Base-by-base conservation (phyloP, 2,797 vertebrate genomes). In the Siniperca obscura region DNA sequence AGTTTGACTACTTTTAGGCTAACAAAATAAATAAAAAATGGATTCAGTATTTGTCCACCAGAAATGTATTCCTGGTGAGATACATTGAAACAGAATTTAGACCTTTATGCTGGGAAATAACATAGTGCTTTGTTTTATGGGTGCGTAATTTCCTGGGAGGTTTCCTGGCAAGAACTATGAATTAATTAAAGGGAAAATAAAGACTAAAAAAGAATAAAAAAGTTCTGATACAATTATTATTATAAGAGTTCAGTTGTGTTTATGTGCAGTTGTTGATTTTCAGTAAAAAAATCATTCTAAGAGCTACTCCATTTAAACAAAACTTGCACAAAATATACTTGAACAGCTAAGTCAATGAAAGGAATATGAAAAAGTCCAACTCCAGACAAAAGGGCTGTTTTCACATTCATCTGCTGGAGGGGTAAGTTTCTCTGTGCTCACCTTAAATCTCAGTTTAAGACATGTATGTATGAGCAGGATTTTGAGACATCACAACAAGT, bases 21-120 rank as follows among this genome's bases (percentile, higher is more conserved):
- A 27, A 42, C 1, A 69, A 62, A 61, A 73, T 48, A 56, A 42
- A 64, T 21, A 56, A 19, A 27, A 2, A 48, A 62, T 14, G 3
- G 8, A 52, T 78, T 74, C 0, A 50, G n/a, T 44, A 71, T 55
- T 72, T 12, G 36, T 68, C 3, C 16, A n/a, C 12, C 5, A 22
- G 19, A 80, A 9, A 30, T n/a, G 52, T 40, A 57, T 36, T 57
- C 10, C 9, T 69, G 48, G 8, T 13, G 11, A 70, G 60, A 66
- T 55, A 19, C 21, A 64, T 66, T 74, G 8, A 59, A 64, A 68
- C 60, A 10, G 3, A 30, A 69, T 70, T 62, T 38, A 52, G 4
- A 36, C 34, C 5, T 36, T 52, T 2, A 50, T 48, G 14, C 14
- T 36, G 5, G 16, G 42, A 44, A 38, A 65, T 42, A 22, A 38